A percentile compares a stretch with the other conserved stretches of the same genome.
Conservation (phyloP, 2,113 vertebrate genomes). For the Lanius ludovicianus region DNA sequence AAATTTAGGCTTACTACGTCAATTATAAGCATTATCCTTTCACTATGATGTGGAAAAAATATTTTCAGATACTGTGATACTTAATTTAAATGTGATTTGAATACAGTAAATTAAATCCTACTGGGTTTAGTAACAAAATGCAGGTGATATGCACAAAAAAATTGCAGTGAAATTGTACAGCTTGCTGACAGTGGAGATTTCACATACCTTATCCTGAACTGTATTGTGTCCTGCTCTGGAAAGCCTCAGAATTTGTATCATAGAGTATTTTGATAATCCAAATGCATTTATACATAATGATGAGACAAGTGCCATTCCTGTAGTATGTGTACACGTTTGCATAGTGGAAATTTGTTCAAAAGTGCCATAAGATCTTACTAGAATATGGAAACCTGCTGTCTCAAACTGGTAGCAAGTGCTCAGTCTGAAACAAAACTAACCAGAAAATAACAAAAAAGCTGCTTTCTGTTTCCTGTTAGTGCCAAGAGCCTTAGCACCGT, state of each 20-base stretch:
- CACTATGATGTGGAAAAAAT: background rate
- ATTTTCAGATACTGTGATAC: background rate
- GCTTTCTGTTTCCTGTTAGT: background rate
- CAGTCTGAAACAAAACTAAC: background rate
- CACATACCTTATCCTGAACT: background rate
- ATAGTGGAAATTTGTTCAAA: background rate
- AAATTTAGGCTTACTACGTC: background rate
- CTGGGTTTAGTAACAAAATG: background rate
- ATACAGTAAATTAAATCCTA: background rate
- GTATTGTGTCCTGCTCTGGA: background rate
- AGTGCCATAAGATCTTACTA: background rate
- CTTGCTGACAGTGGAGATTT: background rate
- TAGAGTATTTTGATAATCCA: background rate
- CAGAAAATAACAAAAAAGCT: background rate
- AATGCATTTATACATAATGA: background rate
- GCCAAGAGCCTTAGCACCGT: background rate
- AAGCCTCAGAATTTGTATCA: background rate
- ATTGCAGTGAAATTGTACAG: background rate
- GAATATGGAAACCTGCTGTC: background rate
- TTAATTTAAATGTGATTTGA: slow-evolving; percentile 11
- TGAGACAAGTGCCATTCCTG: background rate
- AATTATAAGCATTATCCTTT: background rate
- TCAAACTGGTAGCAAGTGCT: background rate
- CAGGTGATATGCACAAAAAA: background rate
- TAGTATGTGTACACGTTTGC: background rate